Base-by-base conservation (phyloP, 2,797 vertebrate genomes). In the Glossophaga mutica region DNA sequence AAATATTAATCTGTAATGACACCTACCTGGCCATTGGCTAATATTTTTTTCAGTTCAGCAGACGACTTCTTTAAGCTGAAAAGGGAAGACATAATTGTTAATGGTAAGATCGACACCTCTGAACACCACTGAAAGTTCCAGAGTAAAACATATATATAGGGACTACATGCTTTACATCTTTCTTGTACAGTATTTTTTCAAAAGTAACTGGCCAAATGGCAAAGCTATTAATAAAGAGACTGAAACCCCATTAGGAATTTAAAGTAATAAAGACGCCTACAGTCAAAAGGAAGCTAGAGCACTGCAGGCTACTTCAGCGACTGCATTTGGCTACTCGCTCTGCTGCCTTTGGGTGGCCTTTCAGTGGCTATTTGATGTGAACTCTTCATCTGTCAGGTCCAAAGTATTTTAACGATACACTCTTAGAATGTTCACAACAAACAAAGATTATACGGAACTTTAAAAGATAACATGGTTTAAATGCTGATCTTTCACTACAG, bases 21-120 rank as follows among this genome's bases (percentile, higher is more conserved):
- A 98, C 98, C 97, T 98, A 99, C 99, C 99, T 99, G 99, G 94
- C 99, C 99, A 87, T 99, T 99, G 57, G 99, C 99, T 98, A 99
- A 96, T 95, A 99, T 99, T 97, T 99, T 99, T 98, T 99, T 99
- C 97, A 99, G 98, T 97, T 99, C 99, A 24, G 99, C 99, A n/a
- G 99, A 99, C 26, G 99, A 99, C 90, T 99, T 99, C 97, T 99
- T 99, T 90, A 99, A 98, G 97, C 99, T 99, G 96, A 78, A 93
- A 98, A 74, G 95, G 39, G 73, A 96, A 96, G 39, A 83, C 12
- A 83, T 85, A 94, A 50, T 77, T 95, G 95, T 97, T 52, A 97
- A 91, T 0, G 42, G 74, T 9, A 87, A 90, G 32, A 91, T 87
- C 0, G n/a, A 87, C 39, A 96, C 11, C 67, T 89, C 16, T 91